phyloP scores from a whole-genome alignment of 2,797 vertebrate genomes.

The Linurgus olivaceus region DNA sequence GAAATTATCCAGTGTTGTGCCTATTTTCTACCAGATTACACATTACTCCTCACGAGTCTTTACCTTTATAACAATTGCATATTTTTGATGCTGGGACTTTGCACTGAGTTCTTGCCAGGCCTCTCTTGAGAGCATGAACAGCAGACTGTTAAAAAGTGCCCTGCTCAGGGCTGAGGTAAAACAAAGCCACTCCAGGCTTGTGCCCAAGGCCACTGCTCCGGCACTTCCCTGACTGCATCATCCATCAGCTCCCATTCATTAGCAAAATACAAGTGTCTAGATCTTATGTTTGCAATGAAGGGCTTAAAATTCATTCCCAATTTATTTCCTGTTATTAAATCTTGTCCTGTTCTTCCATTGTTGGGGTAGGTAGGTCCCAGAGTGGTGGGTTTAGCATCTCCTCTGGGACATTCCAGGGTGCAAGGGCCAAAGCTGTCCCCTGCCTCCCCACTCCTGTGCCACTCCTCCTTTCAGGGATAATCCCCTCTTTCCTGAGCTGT shows the following conservation, averaged over 20 bases:
- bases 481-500: not conserved
- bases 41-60: not conserved
- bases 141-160: not conserved
- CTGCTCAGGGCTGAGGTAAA: not conserved
- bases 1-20: not conserved
- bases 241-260: not conserved
- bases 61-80: not conserved
- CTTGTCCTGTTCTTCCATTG: not conserved
- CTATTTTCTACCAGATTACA: not conserved
- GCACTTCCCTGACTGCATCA: not conserved
- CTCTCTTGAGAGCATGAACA: not conserved
- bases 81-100: not conserved
- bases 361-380: not conserved
- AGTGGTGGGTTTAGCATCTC: not conserved
- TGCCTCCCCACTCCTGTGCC: not conserved
- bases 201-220: not conserved
- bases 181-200: not conserved
- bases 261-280: not conserved
- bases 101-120: not conserved
- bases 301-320: not conserved
- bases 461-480: not conserved
- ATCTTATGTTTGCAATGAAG: not conserved
- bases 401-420: not conserved
- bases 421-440: not conserved
- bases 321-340: not conserved